phyloP scores from a whole-genome alignment of 2,113 vertebrate genomes.

The Dicrurus megarhynchus region DNA sequence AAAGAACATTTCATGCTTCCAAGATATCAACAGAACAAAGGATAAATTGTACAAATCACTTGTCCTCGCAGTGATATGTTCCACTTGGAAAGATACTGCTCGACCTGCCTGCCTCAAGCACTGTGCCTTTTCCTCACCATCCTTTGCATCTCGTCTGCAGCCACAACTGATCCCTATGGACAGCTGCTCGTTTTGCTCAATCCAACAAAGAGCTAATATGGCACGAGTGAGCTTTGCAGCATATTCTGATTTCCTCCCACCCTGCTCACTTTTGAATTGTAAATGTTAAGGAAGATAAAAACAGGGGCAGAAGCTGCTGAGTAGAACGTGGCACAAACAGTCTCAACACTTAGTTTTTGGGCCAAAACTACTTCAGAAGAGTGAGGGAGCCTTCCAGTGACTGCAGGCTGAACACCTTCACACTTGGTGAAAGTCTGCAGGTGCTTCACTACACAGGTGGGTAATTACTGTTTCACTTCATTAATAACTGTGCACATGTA shows the following conservation, averaged over 20 bases:
- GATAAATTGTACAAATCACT: neutral
- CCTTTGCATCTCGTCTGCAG: neutral
- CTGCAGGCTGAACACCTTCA: neutral
- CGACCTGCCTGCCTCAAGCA: neutral
- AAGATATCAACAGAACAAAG: neutral
- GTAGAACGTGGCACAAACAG: neutral
- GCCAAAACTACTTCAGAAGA: neutral
- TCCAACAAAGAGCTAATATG: neutral
- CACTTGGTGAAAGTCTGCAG: neutral
- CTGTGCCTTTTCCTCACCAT: neutral
- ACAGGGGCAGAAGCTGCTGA: neutral
- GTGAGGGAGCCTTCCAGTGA: neutral
- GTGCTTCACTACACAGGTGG: neutral
- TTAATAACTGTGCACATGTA: neutral
- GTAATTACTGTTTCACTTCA: neutral
- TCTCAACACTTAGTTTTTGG: neutral
- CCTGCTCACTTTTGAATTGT: neutral
- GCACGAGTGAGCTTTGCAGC: neutral
- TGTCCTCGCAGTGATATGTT: neutral
- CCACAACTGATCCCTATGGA: neutral
- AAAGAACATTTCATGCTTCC: neutral
- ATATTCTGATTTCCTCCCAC: neutral
- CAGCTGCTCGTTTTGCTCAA: neutral
- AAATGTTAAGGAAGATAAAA: neutral
- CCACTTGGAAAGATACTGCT: neutral